Conservation (phyloP, 2,797 vertebrate species). For the Brachyalestes nurse region DNA sequence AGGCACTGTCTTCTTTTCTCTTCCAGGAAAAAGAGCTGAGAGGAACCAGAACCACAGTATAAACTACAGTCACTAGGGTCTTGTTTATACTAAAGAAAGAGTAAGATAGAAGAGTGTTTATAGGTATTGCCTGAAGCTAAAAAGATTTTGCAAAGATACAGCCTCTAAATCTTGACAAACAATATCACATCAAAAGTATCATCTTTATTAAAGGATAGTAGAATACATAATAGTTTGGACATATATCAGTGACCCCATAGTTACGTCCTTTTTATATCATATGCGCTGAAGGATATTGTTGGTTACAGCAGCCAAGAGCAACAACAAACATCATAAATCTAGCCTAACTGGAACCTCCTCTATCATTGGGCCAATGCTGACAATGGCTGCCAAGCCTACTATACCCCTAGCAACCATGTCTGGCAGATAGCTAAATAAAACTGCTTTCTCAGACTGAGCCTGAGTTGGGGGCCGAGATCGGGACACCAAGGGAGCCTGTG, state of each 20-base stretch:
- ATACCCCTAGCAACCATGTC: background rate
- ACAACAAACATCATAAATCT: slow-evolving; percentile 18
- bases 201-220: background rate
- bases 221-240: background rate
- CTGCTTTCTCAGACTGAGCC: background rate
- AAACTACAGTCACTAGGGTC: background rate
- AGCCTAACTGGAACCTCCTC: slow-evolving; percentile 4
- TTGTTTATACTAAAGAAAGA: background rate
- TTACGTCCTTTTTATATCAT: slow-evolving; percentile 2
- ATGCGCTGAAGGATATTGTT: slow-evolving; percentile 4
- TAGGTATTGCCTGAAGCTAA: background rate
- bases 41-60: background rate
- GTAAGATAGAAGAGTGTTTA: background rate
- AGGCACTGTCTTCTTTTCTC: slow-evolving; percentile 89
- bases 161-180: background rate
- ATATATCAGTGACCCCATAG: background rate
- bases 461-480: background rate
- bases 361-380: background rate
- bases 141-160: background rate
- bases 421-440: slow-evolving; percentile 13
- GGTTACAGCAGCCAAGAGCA: background rate
- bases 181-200: background rate
- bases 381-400: background rate
- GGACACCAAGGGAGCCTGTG: slow-evolving; percentile 9
- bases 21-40: slow-evolving; percentile 93